Percentiles rank a stretch among this genome's conserved stretches.
Conservation (phyloP, 2,113 vertebrate genomes). For the Ammodytes marinus region DNA sequence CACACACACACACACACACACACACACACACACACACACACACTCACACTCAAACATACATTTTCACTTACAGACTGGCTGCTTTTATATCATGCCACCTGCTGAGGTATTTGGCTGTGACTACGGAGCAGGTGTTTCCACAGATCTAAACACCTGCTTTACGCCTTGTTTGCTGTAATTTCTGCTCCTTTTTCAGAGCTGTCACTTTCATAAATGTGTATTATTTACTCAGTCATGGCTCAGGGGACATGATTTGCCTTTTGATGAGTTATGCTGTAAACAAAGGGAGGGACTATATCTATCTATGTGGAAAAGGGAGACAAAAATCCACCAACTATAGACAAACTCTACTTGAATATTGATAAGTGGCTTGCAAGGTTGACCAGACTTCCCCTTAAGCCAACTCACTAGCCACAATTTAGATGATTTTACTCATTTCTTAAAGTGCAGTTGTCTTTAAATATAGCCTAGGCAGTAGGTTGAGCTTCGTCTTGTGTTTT, state of each 20-base stretch:
- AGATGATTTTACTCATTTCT: neutral
- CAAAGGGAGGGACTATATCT: too few relatives aligned
- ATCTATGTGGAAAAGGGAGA: neutral
- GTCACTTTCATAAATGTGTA: neutral
- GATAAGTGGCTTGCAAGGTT: neutral
- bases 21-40: neutral
- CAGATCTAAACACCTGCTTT: neutral
- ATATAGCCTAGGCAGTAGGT: neutral
- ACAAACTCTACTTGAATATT: neutral
- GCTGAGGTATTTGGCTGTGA: constrained; percentile 13
- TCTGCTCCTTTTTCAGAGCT: neutral
- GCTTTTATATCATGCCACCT: constrained; percentile 7
- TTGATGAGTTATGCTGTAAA: neutral
- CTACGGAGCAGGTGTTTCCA: constrained; percentile 20
- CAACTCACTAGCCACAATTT: neutral
- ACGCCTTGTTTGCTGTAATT: neutral
- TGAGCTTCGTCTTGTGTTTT: neutral
- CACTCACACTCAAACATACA: neutral
- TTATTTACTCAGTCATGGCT: neutral
- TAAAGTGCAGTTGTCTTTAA: neutral
- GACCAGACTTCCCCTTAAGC: neutral
- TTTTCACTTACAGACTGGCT: neutral
- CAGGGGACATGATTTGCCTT: neutral
- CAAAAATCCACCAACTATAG: neutral
- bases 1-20: neutral